phyloP scores from a whole-genome alignment of 2,113 vertebrate genomes.

The Climacteris rufus region DNA sequence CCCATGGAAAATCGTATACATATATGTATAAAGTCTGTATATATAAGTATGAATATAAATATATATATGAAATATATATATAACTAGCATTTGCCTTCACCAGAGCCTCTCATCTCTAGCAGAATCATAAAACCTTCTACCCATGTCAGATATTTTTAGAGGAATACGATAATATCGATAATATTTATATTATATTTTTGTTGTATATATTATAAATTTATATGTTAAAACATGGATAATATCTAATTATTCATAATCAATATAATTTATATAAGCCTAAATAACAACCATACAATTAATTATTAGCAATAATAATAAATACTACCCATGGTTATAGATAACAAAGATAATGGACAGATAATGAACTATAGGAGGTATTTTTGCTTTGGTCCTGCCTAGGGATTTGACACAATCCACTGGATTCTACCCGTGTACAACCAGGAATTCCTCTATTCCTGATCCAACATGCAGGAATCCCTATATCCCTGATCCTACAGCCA shows the following conservation, averaged over 20 bases:
- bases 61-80: not conserved
- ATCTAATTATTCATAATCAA: not conserved
- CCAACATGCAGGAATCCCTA: fast-evolving
- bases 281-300: not conserved
- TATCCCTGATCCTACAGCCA: fast-evolving
- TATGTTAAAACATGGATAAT: too few species aligned
- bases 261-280: too few species aligned
- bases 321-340: not conserved
- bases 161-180: not conserved
- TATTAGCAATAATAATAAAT: not conserved
- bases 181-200: not conserved
- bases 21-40: not conserved
- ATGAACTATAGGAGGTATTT: not conserved
- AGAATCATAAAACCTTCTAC: not conserved
- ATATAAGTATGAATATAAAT: not conserved
- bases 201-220: too few species aligned
- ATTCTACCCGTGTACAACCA: not conserved
- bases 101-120: not conserved
- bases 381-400: not conserved
- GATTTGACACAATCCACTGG: not conserved
- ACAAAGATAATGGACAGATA: not conserved
- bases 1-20: too few species aligned
- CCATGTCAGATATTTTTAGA: not conserved
- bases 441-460: not conserved
- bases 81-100: not conserved